Evolutionary conservation across 2,888 invertebrate genomes (phyloP).

Genomic region (Alentia gelatinosa): DNA sequence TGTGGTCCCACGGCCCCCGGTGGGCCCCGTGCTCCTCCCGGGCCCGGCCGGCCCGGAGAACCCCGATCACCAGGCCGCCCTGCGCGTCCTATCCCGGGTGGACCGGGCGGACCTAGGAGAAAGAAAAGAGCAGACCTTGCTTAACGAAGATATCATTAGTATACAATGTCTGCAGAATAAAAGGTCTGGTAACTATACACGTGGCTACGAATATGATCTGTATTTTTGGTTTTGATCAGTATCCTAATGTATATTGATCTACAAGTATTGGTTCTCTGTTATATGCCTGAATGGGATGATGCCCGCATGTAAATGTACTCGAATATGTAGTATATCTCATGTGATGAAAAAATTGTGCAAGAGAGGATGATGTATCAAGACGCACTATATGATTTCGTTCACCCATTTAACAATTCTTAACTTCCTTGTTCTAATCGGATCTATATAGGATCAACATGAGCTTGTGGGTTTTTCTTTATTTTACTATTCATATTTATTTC

Average conservation of each 20-base stretch:
- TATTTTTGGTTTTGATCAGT: background rate
- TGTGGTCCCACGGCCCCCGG: constrained; percentile 84
- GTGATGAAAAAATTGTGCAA: constrained; percentile 2
- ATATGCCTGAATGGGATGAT: background rate
- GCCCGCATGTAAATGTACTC: background rate
- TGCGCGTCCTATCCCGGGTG: constrained; percentile 83
- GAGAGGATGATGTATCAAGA: background rate
- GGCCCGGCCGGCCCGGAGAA: constrained; percentile 83
- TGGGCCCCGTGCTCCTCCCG: constrained; percentile 66
- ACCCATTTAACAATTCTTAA: background rate
- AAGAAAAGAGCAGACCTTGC: background rate
- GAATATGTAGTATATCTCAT: background rate
- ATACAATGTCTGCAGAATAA: background rate
- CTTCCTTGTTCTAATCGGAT: background rate
- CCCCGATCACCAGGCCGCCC: constrained; percentile 88
- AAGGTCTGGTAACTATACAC: too few relatives aligned
- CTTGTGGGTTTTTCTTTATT: background rate
- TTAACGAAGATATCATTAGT: background rate
- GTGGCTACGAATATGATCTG: background rate
- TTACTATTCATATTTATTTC: too few relatives aligned
- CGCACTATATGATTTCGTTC: background rate
- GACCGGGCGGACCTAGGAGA: constrained; percentile 82
- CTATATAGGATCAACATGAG: background rate
- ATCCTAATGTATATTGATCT: background rate
- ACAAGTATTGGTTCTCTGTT: background rate